Base-by-base conservation (phyloP, 2,888 invertebrate genomes). In the Octonoba sinensis region DNA sequence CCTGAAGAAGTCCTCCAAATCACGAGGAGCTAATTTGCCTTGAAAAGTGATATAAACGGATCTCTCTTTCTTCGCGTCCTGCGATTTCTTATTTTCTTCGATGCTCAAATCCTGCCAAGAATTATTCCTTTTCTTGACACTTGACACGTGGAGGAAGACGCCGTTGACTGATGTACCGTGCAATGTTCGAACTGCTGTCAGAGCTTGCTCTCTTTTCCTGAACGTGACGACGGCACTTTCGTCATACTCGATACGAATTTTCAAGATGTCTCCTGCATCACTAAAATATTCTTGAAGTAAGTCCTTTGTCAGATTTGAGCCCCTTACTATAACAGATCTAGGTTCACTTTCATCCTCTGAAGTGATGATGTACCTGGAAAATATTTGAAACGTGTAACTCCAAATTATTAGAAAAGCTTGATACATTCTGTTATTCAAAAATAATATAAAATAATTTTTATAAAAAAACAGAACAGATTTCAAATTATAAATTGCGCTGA, bases 271-370 rank as follows among this genome's bases (percentile, higher is more conserved):
- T 0, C 75, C 75, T 16, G 44, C 4, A 2, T 20, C n/a, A 12
- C n/a, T n/a, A 13, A 75, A 75, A 15, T 1, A 12, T 3, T 56
- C 27, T 4, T 44, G 16, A 8, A 75, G 16, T 3, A 51, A 18
- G 0, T 60, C 44, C 1, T 49, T 8, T 4, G 20, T 44, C 2
- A 75, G 60, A 13, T 75, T 36, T 3, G 36, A 16, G 3, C 75
- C 75, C 20, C 75, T 18, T 4, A 75, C 47, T 3, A 27, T 67
- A 1, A 75, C 49, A 15, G 75, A 75, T 20, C 75, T 27, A 0
- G 75, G 75, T 22, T 36, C n/a, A 0, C 27, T n/a, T 22, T 67
- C 67, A 11, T 18, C 49, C 44, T 75, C 60, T 15, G 59, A 60
- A 0, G 71, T 36, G 11, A 36, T 36, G 8, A 36, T 36, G 8